Evolutionary conservation across 2,888 invertebrate genomes (phyloP), one percentile per base, ranked within the genome.

Genomic region (Aspidapion aeneum): DNA sequence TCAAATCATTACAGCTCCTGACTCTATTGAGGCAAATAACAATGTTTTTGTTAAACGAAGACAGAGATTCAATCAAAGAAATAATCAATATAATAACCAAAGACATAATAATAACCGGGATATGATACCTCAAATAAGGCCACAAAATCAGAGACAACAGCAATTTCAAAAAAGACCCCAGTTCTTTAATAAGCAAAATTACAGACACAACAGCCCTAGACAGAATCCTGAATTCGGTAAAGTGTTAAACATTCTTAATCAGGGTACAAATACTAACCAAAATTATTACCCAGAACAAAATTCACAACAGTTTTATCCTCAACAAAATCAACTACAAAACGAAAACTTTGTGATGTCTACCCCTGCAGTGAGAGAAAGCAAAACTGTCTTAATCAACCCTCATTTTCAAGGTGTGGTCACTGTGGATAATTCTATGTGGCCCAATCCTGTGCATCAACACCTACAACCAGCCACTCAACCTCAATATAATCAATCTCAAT

Each of bases 381-480:
- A 66, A 55, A 66, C 64, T 7, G 66, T 66, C 0, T 21, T 66
- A 9, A 64, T 66, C 18, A 66, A 66, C 57, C 66, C 66, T 2
- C 59, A 62, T 49, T 66, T 66, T 51, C 66, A 64, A 50, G 66
- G 66, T 1, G 60, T 64, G n/a, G 64, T 66, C 5, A 61, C 59
- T 52, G 62, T 64, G 18, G 64, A 64, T 49, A 64, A 64, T 54
- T 63, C 62, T n/a, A n/a, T n/a, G n/a, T n/a, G n/a, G n/a, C n/a
- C 3, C 35, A 35, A 35, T 35, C 5, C 5, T 35, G 12, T 7
- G 35, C 12, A 35, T 35, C 35, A 12, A 35, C 12, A 35, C 12
- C 3, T 35, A 12, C 35, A 35, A 12, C 35, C 12, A 12, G 35
- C 35, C 35, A 35, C 3, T 12, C 35, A 35, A 12, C 35, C 35